Conservation (phyloP, 2,888 invertebrate species). For the Drosophila koepferae region DNA sequence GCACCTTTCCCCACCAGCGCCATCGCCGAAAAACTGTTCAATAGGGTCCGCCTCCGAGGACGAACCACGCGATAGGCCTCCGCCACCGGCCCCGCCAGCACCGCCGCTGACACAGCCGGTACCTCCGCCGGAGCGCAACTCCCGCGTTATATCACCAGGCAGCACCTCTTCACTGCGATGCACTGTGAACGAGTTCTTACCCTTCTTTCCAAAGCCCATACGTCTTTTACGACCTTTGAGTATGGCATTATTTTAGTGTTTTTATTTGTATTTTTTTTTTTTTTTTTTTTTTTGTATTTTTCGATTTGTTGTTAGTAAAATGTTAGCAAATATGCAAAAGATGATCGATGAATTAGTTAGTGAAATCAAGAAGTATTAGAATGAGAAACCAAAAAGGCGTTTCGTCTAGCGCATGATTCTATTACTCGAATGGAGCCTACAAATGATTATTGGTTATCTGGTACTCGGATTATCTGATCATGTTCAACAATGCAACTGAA, state of each 20-base stretch:
- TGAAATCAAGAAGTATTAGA: conserved; percentile 33
- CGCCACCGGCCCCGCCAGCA: conserved; percentile 78
- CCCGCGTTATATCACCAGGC: conserved; percentile 88
- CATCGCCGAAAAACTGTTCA: conserved; percentile 89
- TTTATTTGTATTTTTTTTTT: neutral
- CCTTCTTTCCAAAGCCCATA: conserved; percentile 97
- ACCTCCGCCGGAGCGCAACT: conserved; percentile 85
- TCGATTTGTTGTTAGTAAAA: conserved; percentile 52
- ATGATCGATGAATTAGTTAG: conserved; percentile 23
- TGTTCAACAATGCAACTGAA: conserved; percentile 64
- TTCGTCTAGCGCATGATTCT: conserved; percentile 28
- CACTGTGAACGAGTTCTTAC: conserved; percentile 98
- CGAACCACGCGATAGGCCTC: conserved; percentile 90
- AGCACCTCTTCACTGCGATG: conserved; percentile 99
- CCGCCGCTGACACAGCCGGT: conserved; percentile 49
- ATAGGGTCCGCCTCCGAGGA: conserved; percentile 98
- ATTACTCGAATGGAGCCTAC: conserved; percentile 38
- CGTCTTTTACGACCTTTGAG: conserved; percentile 94
- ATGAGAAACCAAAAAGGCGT: conserved; percentile 34
- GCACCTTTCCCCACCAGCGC: conserved; percentile 91
- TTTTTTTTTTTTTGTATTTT: conserved; percentile 9
- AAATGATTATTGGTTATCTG: conserved; percentile 12
- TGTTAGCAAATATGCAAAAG: conserved; percentile 30
- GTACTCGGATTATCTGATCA: conserved; percentile 33
- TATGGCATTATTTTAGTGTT: conserved; percentile 65